These are phyloP conservation scores for Pseudochromis fuscus DNA, from an alignment of 2,797 vertebrate species.

Conservation along the genomic window DNA sequence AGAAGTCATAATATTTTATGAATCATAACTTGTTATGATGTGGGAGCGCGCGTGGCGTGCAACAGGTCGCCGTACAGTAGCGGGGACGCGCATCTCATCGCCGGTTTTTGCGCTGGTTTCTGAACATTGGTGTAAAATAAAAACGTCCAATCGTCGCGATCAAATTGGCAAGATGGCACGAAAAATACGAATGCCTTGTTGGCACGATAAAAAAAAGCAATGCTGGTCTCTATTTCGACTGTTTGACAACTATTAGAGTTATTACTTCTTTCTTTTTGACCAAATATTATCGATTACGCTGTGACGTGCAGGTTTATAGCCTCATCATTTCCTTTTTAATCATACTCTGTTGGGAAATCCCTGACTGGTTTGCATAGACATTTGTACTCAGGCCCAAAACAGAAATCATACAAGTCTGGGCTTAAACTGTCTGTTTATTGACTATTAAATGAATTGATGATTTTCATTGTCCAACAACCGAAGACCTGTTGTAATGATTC, in stretches of 20 bases:
- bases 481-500: constrained; percentile 8
- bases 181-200: constrained; percentile 66
- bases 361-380: constrained; percentile 14
- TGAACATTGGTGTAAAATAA: constrained; percentile 54
- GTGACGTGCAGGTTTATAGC: constrained; percentile 9
- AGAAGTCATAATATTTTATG: constrained; percentile 85
- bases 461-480: neutral
- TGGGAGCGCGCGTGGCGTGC: constrained; percentile 83
- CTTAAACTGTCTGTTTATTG: neutral
- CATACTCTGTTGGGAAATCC: constrained; percentile 23
- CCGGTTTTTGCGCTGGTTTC: constrained; percentile 69
- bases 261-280: constrained; percentile 7
- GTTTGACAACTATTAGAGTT: constrained; percentile 36
- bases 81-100: constrained; percentile 77
- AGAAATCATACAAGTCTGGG: neutral
- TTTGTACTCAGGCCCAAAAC: neutral
- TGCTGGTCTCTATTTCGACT: neutral
- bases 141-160: constrained; percentile 57
- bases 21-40: constrained; percentile 90
- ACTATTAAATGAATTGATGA: neutral
- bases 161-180: constrained; percentile 70
- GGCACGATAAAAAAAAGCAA: constrained; percentile 42
- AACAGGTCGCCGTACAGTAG: constrained; percentile 89
- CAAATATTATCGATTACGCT: constrained; percentile 20
- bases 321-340: constrained; percentile 31